Percentiles rank a stretch among this genome's conserved stretches.
phyloP scores from a whole-genome alignment of 2,888 invertebrate species.

The Trachelus tabidus region DNA sequence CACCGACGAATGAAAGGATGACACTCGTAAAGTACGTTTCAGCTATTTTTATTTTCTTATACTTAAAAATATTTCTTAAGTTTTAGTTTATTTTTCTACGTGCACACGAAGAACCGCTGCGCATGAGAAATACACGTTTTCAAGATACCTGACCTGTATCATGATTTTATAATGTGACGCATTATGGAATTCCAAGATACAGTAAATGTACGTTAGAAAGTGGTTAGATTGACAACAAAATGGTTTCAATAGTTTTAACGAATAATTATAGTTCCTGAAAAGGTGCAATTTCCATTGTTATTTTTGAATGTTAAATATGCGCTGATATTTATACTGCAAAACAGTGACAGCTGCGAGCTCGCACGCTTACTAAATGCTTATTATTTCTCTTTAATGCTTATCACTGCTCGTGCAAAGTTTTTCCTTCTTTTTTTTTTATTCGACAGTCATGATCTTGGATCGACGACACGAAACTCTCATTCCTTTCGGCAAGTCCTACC shows the following conservation, averaged over 20 bases:
- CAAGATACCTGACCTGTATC: background rate
- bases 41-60: background rate
- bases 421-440: background rate
- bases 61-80: background rate
- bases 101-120: background rate
- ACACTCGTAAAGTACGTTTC: background rate
- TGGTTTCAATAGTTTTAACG: background rate
- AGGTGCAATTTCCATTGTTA: background rate
- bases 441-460: background rate
- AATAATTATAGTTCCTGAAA: background rate
- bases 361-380: background rate
- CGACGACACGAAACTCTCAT: background rate
- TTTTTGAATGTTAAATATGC: background rate
- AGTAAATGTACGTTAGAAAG: background rate
- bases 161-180: background rate
- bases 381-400: background rate
- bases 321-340: no score
- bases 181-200: background rate
- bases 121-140: background rate
- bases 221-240: background rate
- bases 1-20: background rate
- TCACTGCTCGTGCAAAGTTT: background rate
- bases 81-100: background rate
- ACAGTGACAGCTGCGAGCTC: background rate
- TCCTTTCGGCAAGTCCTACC: background rate